Evolutionary conservation across 1,140 invertebrate species (phyloP).

Genomic region (Cydia strobilella): DNA sequence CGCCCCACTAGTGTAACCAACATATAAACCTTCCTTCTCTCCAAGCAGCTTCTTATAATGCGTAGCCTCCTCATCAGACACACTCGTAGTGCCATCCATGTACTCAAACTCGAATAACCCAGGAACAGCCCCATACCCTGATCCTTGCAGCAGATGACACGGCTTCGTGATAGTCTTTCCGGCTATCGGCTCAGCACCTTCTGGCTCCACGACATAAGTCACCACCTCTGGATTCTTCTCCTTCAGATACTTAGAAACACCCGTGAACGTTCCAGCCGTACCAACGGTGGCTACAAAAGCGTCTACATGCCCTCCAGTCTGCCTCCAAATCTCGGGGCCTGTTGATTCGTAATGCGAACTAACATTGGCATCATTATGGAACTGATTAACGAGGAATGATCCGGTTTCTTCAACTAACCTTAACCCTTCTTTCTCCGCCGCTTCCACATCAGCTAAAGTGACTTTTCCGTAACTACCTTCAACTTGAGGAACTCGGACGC

Average conservation of each 20-base stretch:
- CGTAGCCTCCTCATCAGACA: conserved; percentile 66
- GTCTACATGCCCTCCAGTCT: conserved; percentile 66
- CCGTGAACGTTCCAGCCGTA: conserved; percentile 67
- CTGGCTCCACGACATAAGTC: conserved; percentile 65
- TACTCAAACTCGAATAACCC: conserved; percentile 63
- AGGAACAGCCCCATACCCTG: conserved; percentile 68
- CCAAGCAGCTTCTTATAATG: conserved; percentile 65
- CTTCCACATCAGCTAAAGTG: conserved; percentile 62
- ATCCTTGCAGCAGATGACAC: conserved; percentile 70
- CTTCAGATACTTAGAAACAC: conserved; percentile 65
- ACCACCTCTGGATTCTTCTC: conserved; percentile 62
- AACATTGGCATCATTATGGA: conserved; percentile 59
- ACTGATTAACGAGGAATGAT: conserved; percentile 69
- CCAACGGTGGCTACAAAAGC: conserved; percentile 70
- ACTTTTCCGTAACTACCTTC: conserved; percentile 73
- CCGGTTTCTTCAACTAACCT: conserved; percentile 56
- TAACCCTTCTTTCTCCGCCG: conserved; percentile 58
- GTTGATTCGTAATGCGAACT: conserved; percentile 63
- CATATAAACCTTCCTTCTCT: conserved; percentile 68
- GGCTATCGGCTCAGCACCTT: conserved; percentile 65
- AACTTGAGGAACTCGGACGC: conserved; percentile 65
- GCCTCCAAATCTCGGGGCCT: conserved; percentile 72
- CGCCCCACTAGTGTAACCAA: conserved; percentile 70
- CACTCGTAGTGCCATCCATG: conserved; percentile 61
- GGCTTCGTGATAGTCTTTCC: conserved; percentile 66